These are phyloP conservation scores for Volucella inflata DNA, from an alignment of 2,888 invertebrate genomes.

Conservation along the genomic window DNA sequence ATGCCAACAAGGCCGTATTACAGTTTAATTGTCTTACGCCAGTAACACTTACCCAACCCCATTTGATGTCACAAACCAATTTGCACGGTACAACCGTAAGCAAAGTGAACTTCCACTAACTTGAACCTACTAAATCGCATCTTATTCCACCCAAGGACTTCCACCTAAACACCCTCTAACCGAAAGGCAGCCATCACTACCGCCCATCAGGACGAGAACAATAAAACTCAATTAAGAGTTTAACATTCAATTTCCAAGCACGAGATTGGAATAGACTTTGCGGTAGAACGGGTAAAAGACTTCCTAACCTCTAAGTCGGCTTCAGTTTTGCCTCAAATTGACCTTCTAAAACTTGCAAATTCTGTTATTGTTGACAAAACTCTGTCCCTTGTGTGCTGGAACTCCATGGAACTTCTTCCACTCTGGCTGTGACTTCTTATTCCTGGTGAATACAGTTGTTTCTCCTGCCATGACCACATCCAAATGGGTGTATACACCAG, in stretches of 20 bases:
- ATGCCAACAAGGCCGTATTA: background rate
- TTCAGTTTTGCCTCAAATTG: slow-evolving; percentile 51
- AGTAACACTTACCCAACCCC: slow-evolving; percentile 5
- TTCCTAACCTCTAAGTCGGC: slow-evolving; percentile 30
- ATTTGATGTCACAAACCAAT: slow-evolving; percentile 29
- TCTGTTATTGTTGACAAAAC: slow-evolving; percentile 68
- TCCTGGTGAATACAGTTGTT: background rate
- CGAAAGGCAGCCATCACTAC: too few species aligned
- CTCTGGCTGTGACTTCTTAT: slow-evolving; percentile 33
- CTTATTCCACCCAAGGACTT: slow-evolving; percentile 28
- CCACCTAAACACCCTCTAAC: background rate
- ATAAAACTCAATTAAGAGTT: slow-evolving; percentile 75
- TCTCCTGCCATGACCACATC: slow-evolving; percentile 52
- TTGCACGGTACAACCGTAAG: slow-evolving; percentile 58
- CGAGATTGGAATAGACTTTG: slow-evolving; percentile 43
- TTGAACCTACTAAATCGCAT: slow-evolving; percentile 51
- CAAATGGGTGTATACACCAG: slow-evolving; percentile 38
- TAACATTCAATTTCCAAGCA: slow-evolving; percentile 66
- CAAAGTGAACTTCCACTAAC: slow-evolving; percentile 64
- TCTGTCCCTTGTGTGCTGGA: slow-evolving; percentile 26
- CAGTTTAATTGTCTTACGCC: slow-evolving; percentile 6
- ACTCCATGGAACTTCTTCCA: slow-evolving; percentile 16
- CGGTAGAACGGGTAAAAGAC: background rate
- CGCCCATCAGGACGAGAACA: slow-evolving; percentile 37
- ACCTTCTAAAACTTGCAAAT: slow-evolving; percentile 65